Evolutionary conservation across 2,888 invertebrate genomes (phyloP), one percentile per base, ranked within the genome.

Genomic region (Adineta ricciae): DNA sequence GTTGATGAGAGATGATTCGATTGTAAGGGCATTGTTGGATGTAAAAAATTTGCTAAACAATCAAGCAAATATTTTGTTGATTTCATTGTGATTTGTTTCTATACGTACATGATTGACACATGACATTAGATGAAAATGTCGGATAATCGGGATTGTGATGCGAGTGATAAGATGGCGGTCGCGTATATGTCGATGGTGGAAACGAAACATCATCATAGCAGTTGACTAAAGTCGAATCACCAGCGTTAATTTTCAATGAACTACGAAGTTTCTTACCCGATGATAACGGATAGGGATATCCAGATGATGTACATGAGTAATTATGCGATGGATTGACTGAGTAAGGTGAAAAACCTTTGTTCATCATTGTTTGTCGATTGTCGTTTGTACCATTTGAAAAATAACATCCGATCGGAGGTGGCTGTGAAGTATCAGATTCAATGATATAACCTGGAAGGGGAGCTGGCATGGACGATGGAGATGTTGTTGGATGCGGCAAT

Each of bases 31-130:
- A 78, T 78, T 38, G 38, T 9, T 19, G 41, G 16, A 41, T 78
- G 78, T 9, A 78, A 21, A 78, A 78, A 41, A 41, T 32, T 64
- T 27, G 78, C 78, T 78, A 78, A 78, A 78, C 2, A 14, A 8
- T 11, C 2, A 41, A 78, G n/a, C 9, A 41, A 41, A 24, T 78
- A 3, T 9, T 38, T 1, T 11, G 7, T 24, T 38, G 0, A 7
- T 41, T 78, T 14, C 24, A 38, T 41, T 38, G 11, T 56, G 9
- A 50, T 36, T 36, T 3, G 0, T 21, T 41, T 38, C 16, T n/a
- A 19, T n/a, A 41, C 78, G n/a, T 41, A 78, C 78, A 78, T 78
- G 78, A 78, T 41, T 78, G 78, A 78, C 78, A 78, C 78, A 78
- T 78, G 16, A 78, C 78, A 78, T 78, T 78, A 0, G 78, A 78